phyloP scores from a whole-genome alignment of 2,113 vertebrate species.

The Ciconia boyciana region DNA sequence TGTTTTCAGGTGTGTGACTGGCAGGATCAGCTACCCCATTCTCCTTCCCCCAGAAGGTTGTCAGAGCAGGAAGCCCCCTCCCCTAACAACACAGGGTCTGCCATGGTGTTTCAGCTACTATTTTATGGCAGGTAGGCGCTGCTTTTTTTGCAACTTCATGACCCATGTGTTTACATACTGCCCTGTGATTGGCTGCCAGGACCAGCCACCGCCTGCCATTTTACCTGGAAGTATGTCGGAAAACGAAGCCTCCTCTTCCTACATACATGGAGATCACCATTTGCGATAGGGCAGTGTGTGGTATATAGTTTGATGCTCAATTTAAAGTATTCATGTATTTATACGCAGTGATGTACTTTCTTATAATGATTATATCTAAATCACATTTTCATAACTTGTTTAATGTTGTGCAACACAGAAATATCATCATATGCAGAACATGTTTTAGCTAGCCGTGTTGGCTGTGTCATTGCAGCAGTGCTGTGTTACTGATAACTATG shows the following conservation, averaged over 20 bases:
- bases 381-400: conserved; percentile 9
- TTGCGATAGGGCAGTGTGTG: not conserved
- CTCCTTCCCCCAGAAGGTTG: not conserved
- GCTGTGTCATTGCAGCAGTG: not conserved
- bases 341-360: not conserved
- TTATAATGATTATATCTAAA: conserved; percentile 3
- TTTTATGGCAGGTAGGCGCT: not conserved
- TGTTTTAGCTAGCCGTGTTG: not conserved
- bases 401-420: not conserved
- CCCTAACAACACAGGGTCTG: not conserved
- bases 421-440: not conserved
- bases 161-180: not conserved
- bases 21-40: not conserved
- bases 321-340: not conserved
- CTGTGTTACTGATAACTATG: not conserved
- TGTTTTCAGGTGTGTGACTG: not conserved
- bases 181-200: not conserved
- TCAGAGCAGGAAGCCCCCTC: not conserved
- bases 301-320: not conserved
- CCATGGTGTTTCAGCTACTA: not conserved
- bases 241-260: not conserved
- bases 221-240: not conserved
- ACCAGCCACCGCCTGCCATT: not conserved
- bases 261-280: rapidly evolving
- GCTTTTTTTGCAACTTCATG: not conserved